Conservation (phyloP, 2,113 vertebrate species). For the Zapus hudsonius region DNA sequence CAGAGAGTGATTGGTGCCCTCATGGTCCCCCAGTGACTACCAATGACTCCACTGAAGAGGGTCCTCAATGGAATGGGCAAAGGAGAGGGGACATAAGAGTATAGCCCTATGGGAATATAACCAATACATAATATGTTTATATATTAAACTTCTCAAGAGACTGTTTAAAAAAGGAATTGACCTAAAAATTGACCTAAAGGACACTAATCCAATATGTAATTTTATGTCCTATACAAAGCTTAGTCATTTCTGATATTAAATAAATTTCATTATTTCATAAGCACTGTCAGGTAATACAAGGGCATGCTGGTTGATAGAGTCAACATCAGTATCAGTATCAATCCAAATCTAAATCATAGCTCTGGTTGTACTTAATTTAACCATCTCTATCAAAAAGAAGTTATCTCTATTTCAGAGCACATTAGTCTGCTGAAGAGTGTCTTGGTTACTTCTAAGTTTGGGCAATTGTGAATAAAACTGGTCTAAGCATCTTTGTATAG, state of each 20-base stretch:
- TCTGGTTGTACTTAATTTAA: not conserved
- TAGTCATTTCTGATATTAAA: not conserved
- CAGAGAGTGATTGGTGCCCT: too few relatives aligned
- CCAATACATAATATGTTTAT: too few relatives aligned
- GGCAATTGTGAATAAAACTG: not conserved
- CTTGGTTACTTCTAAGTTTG: not conserved
- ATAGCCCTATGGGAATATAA: too few relatives aligned
- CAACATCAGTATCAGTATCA: not conserved
- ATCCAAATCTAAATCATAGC: not conserved
- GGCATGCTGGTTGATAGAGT: not conserved
- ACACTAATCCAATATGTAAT: not conserved
- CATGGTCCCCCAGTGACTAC: too few relatives aligned
- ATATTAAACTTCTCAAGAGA: too few relatives aligned
- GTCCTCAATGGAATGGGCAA: too few relatives aligned
- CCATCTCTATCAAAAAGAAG: not conserved
- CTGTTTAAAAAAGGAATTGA: too few relatives aligned
- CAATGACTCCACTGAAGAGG: too few relatives aligned
- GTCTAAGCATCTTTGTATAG: not conserved
- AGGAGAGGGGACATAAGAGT: too few relatives aligned
- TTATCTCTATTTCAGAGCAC: not conserved
- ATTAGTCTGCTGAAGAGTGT: not conserved
- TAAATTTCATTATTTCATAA: not conserved
- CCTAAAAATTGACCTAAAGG: not conserved
- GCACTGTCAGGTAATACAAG: not conserved
- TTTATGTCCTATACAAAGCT: not conserved